Evolutionary conservation across 2,797 vertebrate genomes (phyloP), one percentile per base, ranked within the genome.

Genomic region (Gymnothorax reevesii): DNA sequence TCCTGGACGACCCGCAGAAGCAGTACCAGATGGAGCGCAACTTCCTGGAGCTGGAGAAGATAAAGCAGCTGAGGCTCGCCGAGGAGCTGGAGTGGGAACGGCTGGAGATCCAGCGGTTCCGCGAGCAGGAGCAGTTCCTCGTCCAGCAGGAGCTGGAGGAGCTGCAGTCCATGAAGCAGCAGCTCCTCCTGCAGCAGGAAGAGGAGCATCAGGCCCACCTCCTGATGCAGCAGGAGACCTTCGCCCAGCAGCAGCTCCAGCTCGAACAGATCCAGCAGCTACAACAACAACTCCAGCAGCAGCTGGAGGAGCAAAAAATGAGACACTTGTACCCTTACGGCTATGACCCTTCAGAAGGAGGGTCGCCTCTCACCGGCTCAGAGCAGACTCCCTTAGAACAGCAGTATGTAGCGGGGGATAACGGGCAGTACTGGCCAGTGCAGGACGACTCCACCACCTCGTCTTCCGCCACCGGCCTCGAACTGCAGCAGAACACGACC

Each of bases 21-120:
- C 97, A 99, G 79, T 97, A 99, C 90, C 97, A 99, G 88, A 96
- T 99, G 94, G 98, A 99, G 86, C 96, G 98, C 82, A 98, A 99
- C 90, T 97, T 99, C 92, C 94, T 99, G 84, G 97, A 99, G 91
- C 94, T 99, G 79, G 98, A 99, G 89, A 99, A 99, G 94, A 95
- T 99, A 85, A 99, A 99, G 91, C 98, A 99, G 87, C 94, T 99
- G 15, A 98, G 98, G 89, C 97, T 99, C 88, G 98, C 98, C 13
- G 99, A 99, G 92, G 98, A 99, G 89, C 91, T 99, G 10, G 98
- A 99, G 90, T 99, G 98, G 97, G 98, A 99, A 90, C 97, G 99
- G 84, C 98, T 98, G 84, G 98, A 99, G 94, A 99, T 99, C 87
- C 98, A 99, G 88, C 97, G 98, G 88, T 99, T 98, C 90, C 96